These are phyloP conservation scores for Littorina saxatilis DNA, from an alignment of 1,140 invertebrate species.

Conservation along the genomic window DNA sequence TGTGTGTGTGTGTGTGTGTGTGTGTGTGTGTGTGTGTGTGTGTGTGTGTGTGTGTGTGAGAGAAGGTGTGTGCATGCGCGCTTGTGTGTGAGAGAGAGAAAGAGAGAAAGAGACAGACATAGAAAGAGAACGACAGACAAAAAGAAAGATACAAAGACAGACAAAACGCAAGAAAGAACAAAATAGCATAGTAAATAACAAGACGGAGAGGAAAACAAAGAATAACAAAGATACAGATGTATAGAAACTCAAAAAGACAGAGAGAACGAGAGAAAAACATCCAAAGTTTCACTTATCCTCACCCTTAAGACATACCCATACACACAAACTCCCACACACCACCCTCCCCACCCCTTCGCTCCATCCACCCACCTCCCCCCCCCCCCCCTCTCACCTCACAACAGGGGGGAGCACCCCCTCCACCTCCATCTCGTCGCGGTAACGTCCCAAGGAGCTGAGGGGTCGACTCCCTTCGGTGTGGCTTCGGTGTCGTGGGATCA, in stretches of 20 bases:
- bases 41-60: background rate
- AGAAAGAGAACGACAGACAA: background rate
- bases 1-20: background rate
- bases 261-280: too few species aligned
- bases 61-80: background rate
- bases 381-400: slow-evolving; percentile 29
- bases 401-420: slow-evolving; percentile 36
- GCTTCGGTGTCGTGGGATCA: slow-evolving; percentile 47
- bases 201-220: background rate
- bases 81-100: background rate
- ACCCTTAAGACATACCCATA: background rate
- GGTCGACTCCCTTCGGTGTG: slow-evolving; percentile 39
- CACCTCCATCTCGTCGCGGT: slow-evolving; percentile 44
- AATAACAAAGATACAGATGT: background rate
- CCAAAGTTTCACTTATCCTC: too few species aligned
- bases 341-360: background rate
- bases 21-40: background rate
- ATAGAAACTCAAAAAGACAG: background rate
- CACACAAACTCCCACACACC: background rate
- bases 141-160: background rate
- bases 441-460: slow-evolving; percentile 30
- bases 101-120: too few species aligned
- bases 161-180: background rate
- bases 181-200: background rate
- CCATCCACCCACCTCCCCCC: background rate